Conservation (phyloP, 2,113 vertebrate genomes). For the Otolemur garnettii region DNA sequence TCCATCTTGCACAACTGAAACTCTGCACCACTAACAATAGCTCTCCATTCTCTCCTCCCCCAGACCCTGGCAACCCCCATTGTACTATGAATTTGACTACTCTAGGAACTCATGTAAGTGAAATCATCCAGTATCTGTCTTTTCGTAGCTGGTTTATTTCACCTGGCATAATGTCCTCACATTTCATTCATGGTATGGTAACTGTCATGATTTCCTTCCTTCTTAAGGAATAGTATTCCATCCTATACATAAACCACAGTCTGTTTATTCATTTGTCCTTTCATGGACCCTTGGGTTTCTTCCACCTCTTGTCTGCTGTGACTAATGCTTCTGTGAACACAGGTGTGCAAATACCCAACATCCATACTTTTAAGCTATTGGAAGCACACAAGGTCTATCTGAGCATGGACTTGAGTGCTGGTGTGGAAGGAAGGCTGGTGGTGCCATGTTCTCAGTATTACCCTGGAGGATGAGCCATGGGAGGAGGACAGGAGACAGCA, state of each 20-base stretch:
- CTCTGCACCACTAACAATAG: background rate
- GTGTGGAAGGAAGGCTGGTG: background rate
- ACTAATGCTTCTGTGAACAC: background rate
- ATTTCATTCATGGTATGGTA: background rate
- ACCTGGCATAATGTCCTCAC: background rate
- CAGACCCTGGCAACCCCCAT: accelerated
- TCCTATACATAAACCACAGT: accelerated
- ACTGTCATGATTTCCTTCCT: background rate
- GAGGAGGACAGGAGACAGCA: too few relatives aligned
- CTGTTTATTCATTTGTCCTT: background rate
- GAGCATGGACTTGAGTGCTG: accelerated
- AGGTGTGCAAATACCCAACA: background rate
- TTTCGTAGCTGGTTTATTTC: background rate
- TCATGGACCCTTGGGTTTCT: background rate
- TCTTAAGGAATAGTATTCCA: background rate
- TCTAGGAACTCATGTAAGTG: background rate
- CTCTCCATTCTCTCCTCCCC: accelerated
- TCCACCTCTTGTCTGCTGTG: background rate
- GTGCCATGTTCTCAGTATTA: background rate
- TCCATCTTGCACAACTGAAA: background rate
- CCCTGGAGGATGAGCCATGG: accelerated
- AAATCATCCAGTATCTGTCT: background rate
- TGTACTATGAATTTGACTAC: background rate
- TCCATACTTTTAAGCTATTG: background rate
- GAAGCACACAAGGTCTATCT: background rate